Base-by-base conservation (phyloP, 2,888 invertebrate species). In the Gibbula magus region DNA sequence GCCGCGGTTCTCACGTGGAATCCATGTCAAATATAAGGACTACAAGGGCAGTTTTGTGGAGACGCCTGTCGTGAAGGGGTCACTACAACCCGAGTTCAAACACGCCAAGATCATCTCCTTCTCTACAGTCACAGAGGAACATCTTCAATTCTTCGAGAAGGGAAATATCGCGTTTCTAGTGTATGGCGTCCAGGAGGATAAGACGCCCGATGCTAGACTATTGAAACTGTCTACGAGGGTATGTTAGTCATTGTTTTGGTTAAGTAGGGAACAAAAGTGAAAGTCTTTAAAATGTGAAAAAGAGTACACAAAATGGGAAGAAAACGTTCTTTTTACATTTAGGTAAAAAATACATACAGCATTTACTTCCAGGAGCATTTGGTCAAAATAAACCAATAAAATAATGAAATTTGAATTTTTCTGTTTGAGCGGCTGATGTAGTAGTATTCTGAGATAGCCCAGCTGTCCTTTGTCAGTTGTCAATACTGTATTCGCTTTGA, bases 131-230 rank as follows among this genome's bases (percentile, higher is more conserved):
- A 89, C 86, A 13, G 86, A 89, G 80, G 91, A 92, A n/a, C 92
- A 92, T 85, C 86, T 93, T 39, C 90, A 91, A 22, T 93, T 91
- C 85, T 93, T 93, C 83, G 91, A 92, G 74, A 83, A 83, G 25
- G 91, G 92, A 25, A 91, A 89, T 84, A 90, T 93, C 73, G 92
- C 92, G 16, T 92, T 93, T 84, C 82, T 88, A 75, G 86, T 93
- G 3, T 92, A 91, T 82, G 93, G 91, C 0, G 86, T 87, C n/a
- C 93, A 93, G 81, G 92, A 92, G 74, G 93, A 93, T 78, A 82
- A 86, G 0, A 78, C 84, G 10, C 86, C 88, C 13, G 90, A 92
- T 79, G 84, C 88, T 16, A 91, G 91, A 79, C 88, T 92, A 5
- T 78, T 87, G 45, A 92, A 92, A 79, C 88, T 92, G 78, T 90